Evolutionary conservation across 2,797 vertebrate genomes (phyloP).

Genomic region (Neosalanx taihuensis): DNA sequence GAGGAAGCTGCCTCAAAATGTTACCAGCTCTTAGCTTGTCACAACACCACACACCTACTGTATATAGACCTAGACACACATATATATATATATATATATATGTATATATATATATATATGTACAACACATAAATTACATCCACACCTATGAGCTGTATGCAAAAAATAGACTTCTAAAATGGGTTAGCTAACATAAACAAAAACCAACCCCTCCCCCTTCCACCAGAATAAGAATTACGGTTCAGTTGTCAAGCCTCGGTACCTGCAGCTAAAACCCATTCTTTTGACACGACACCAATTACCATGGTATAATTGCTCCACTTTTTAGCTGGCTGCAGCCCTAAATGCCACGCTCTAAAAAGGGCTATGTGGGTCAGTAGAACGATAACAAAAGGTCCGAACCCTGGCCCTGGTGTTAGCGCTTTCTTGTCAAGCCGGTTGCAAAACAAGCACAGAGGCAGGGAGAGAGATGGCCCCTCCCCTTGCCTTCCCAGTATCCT

Average conservation of each 20-base stretch:
- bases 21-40: constrained; percentile 1
- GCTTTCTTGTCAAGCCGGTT: constrained; percentile 54
- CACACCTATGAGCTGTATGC: not conserved
- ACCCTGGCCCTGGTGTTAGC: constrained; percentile 54
- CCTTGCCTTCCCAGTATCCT: constrained; percentile 21
- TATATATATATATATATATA: too few relatives aligned
- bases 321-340: constrained; percentile 44
- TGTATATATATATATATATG: constrained; percentile 4
- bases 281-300: constrained; percentile 59
- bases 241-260: constrained; percentile 18
- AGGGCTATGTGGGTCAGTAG: constrained; percentile 67
- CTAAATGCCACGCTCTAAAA: constrained; percentile 53
- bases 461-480: constrained; percentile 1
- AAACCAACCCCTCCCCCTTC: constrained; percentile 17
- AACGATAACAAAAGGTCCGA: constrained; percentile 57
- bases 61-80: constrained; percentile 4
- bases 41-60: constrained; percentile 15
- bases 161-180: not conserved
- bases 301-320: constrained; percentile 53
- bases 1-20: constrained; percentile 38
- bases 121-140: not conserved
- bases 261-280: constrained; percentile 47
- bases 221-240: constrained; percentile 24
- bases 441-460: constrained; percentile 38
- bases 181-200: not conserved